phyloP scores from a whole-genome alignment of 2,888 invertebrate genomes.

The Cantharis rustica region DNA sequence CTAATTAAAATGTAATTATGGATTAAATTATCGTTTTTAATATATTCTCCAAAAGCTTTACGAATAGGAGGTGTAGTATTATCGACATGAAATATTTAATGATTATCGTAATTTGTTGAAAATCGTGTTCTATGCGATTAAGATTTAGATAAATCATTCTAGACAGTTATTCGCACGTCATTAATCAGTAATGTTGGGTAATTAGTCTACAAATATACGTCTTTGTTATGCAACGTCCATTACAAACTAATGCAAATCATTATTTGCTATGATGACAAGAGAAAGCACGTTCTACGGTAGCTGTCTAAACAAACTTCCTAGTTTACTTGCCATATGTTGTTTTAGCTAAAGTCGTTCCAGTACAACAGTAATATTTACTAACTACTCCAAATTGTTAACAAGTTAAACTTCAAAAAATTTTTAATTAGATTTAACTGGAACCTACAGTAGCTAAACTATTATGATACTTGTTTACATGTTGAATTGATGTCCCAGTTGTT shows the following conservation, averaged over 20 bases:
- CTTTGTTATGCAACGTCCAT: background rate
- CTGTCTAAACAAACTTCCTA: background rate
- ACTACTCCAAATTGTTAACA: background rate
- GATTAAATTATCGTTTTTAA: background rate
- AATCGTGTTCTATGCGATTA: constrained; percentile 10
- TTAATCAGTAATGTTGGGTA: constrained; percentile 23
- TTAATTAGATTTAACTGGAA: background rate
- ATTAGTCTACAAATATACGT: constrained; percentile 13
- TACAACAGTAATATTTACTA: background rate
- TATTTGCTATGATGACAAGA: background rate
- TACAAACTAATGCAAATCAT: background rate
- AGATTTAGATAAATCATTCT: constrained; percentile 24
- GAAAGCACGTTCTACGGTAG: background rate
- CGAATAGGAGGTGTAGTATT: background rate
- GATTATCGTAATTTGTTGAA: background rate
- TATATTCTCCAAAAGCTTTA: background rate
- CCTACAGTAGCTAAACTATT: background rate
- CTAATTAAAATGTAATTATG: background rate
- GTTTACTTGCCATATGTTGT: background rate
- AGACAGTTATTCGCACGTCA: constrained; percentile 24
- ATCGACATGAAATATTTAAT: background rate
- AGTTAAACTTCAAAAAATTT: background rate
- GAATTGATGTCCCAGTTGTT: background rate
- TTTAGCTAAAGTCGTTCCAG: background rate
- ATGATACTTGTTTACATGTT: background rate